Conservation (phyloP, 2,888 invertebrate genomes). For the Limnephilus marmoratus region DNA sequence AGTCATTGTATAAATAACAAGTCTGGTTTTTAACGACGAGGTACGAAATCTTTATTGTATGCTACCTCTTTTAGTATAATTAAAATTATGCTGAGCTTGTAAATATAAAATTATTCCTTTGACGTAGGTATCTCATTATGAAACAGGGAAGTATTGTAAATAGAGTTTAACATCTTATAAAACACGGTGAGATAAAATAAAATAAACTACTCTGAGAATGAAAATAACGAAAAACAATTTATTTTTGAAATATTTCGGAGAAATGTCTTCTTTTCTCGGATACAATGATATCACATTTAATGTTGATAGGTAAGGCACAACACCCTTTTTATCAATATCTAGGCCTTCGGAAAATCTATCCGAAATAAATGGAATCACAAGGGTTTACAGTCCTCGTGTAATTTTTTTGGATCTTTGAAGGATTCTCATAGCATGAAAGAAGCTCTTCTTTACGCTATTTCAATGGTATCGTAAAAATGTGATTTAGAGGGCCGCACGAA, state of each 20-base stretch:
- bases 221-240: background rate
- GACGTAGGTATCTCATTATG: background rate
- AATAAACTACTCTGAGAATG: background rate
- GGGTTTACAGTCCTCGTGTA: background rate
- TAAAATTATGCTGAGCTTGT: background rate
- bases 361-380: slow-evolving; percentile 40
- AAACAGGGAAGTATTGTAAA: background rate
- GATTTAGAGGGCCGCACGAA: slow-evolving; percentile 23
- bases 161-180: background rate
- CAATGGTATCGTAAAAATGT: slow-evolving; percentile 41
- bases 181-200: background rate
- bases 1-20: background rate
- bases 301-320: slow-evolving; percentile 33
- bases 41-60: background rate
- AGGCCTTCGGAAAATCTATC: slow-evolving; percentile 25
- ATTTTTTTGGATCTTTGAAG: background rate
- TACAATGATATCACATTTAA: background rate
- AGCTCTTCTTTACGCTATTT: slow-evolving; percentile 13
- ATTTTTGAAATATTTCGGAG: background rate
- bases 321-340: slow-evolving; percentile 43
- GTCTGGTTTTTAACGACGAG: background rate
- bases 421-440: slow-evolving; percentile 33
- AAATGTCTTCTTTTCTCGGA: background rate
- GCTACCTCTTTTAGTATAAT: background rate
- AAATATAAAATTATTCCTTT: background rate